These are phyloP conservation scores for Helicoverpa armigera DNA, from an alignment of 1,140 invertebrate species.

Conservation along the genomic window DNA sequence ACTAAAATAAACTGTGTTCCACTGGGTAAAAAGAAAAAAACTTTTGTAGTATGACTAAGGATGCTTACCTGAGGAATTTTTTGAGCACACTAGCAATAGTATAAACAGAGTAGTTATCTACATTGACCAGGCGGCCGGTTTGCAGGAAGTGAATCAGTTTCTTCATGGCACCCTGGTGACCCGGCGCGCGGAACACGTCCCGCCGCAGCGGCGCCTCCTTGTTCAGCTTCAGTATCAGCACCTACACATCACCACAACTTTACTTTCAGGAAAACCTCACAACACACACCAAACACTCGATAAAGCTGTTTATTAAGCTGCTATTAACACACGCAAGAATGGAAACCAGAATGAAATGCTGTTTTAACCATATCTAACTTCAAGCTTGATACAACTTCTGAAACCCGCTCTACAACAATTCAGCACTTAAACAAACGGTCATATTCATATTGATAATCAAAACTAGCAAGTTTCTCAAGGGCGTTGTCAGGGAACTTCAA, in stretches of 20 bases:
- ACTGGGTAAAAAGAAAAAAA: neutral
- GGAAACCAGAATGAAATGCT: no score
- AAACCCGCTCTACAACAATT: slow-evolving; percentile 8
- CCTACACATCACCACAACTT: slow-evolving; percentile 84
- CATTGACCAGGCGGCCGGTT: slow-evolving; percentile 98
- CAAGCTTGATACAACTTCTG: neutral
- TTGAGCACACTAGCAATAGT: slow-evolving; percentile 99
- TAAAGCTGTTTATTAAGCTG: neutral
- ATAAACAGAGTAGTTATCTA: slow-evolving; percentile 99
- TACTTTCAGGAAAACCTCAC: slow-evolving; percentile 42
- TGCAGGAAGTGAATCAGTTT: slow-evolving; percentile 98
- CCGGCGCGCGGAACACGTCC: slow-evolving; percentile 97
- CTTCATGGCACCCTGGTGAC: slow-evolving; percentile 98
- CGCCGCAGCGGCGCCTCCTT: slow-evolving; percentile 97
- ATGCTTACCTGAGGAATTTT: slow-evolving; percentile 93
- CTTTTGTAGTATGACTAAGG: neutral
- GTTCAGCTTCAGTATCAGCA: slow-evolving; percentile 97
- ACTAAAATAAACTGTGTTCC: no score
- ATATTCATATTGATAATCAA: slow-evolving; percentile 9
- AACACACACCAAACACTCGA: slow-evolving; percentile 17
- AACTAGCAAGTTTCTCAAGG: slow-evolving; percentile 23
- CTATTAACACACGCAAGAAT: neutral
- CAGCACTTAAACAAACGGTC: neutral
- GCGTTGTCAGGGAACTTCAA: slow-evolving; percentile 41
- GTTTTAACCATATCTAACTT: neutral